Evolutionary conservation across 2,113 vertebrate genomes (phyloP).

Genomic region (Tachuris rubrigastra): DNA sequence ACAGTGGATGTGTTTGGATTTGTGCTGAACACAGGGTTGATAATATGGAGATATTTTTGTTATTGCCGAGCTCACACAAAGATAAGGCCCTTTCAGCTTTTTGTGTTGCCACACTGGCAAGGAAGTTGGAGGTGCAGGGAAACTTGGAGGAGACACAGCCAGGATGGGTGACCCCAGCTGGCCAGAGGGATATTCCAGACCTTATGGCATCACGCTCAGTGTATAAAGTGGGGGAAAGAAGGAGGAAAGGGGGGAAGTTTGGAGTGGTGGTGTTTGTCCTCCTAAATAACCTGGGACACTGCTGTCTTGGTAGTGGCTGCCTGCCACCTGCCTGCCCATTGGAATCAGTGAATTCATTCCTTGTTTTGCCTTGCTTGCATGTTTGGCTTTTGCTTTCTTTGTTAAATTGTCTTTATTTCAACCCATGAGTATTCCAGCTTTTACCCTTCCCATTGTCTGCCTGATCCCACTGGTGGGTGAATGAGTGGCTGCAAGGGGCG

Average conservation of each 20-base stretch:
- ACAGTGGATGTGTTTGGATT: neutral
- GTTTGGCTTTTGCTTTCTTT: neutral
- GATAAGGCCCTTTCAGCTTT: neutral
- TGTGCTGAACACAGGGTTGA: neutral
- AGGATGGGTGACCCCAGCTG: neutral
- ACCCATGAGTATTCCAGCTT: neutral
- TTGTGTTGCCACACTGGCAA: rapidly evolving
- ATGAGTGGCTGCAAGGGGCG: neutral
- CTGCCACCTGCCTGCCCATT: neutral
- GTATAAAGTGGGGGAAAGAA: rapidly evolving
- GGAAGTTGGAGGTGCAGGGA: too few species aligned
- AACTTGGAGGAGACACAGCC: neutral
- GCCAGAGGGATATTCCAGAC: neutral
- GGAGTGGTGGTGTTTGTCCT: neutral
- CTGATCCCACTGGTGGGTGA: rapidly evolving
- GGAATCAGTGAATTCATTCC: neutral
- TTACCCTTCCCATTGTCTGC: neutral
- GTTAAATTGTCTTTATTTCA: neutral
- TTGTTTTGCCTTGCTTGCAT: neutral
- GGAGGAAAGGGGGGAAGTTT: neutral
- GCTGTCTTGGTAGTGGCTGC: neutral
- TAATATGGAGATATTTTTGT: neutral
- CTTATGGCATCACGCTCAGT: neutral
- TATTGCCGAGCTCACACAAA: neutral
- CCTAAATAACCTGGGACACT: neutral